A percentile compares a stretch with the other conserved stretches of the same genome.
phyloP scores from a whole-genome alignment of 2,888 invertebrate genomes.

The Amiota communis region DNA sequence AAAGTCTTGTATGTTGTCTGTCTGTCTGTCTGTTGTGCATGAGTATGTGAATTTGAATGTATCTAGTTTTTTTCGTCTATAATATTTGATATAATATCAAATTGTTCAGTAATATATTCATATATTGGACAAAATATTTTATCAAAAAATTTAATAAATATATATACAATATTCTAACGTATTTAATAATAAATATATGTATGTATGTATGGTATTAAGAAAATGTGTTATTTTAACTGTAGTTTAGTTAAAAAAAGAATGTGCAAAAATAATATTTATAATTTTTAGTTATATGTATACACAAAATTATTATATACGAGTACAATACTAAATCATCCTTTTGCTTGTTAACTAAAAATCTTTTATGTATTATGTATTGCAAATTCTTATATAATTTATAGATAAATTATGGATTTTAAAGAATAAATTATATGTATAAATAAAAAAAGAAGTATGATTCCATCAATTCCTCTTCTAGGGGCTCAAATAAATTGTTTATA shows the following conservation, averaged over 20 bases:
- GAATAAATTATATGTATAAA: no score
- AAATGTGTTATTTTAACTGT: conserved; percentile 6
- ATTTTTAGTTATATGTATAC: no score
- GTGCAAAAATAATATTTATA: not conserved
- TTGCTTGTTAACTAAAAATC: no score
- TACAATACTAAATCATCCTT: no score
- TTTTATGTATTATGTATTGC: no score
- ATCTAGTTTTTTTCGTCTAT: conserved; percentile 28
- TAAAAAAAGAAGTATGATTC: no score
- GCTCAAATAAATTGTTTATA: no score
- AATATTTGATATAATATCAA: conserved; percentile 29
- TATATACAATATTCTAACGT: no score
- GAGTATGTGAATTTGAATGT: not conserved
- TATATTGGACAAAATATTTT: conserved; percentile 50
- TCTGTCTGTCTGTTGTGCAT: conserved; percentile 7
- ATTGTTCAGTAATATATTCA: not conserved
- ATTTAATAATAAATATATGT: conserved; percentile 46
- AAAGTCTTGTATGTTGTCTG: not conserved
- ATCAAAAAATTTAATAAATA: conserved; percentile 44
- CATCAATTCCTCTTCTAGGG: no score
- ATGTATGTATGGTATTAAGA: not conserved
- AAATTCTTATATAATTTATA: no score
- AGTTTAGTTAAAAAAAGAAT: conserved; percentile 11
- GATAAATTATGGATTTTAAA: no score
- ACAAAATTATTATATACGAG: no score